These are phyloP conservation scores for Diplolepis rosae DNA, from an alignment of 2,888 invertebrate species.

Conservation along the genomic window DNA sequence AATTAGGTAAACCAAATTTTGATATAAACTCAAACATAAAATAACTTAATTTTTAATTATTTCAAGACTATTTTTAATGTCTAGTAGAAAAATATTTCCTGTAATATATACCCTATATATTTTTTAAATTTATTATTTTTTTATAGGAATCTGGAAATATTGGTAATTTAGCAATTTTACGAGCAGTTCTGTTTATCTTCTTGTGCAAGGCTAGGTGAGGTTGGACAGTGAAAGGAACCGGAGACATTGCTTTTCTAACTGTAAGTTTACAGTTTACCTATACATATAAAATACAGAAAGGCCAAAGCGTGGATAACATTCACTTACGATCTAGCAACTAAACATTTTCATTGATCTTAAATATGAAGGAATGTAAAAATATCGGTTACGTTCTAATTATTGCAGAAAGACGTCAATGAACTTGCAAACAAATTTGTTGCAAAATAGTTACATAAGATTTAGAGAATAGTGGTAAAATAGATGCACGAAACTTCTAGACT, in stretches of 20 bases:
- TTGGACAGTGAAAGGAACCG: constrained; percentile 64
- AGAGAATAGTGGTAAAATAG: too few relatives aligned
- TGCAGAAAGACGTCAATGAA: neutral
- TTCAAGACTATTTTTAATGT: too few relatives aligned
- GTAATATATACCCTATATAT: too few relatives aligned
- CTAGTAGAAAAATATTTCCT: too few relatives aligned
- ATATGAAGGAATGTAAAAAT: neutral
- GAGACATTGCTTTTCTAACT: constrained; percentile 46
- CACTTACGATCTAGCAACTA: neutral
- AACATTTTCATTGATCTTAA: constrained; percentile 5
- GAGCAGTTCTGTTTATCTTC: neutral
- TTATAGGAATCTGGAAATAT: neutral
- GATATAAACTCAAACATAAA: neutral
- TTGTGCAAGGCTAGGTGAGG: constrained; percentile 51
- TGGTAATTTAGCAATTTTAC: neutral
- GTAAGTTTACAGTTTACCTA: constrained; percentile 23
- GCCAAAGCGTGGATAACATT: neutral
- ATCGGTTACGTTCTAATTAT: neutral
- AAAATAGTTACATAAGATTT: too few relatives aligned
- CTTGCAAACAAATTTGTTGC: too few relatives aligned
- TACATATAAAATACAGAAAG: constrained; percentile 4
- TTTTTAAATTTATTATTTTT: neutral
- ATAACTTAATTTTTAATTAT: neutral
- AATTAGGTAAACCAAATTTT: neutral
- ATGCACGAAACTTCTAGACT: too few relatives aligned